A percentile compares a stretch with the other conserved stretches of the same genome.
Conservation (phyloP, 2,888 invertebrate genomes). For the Agrotis exclamationis region DNA sequence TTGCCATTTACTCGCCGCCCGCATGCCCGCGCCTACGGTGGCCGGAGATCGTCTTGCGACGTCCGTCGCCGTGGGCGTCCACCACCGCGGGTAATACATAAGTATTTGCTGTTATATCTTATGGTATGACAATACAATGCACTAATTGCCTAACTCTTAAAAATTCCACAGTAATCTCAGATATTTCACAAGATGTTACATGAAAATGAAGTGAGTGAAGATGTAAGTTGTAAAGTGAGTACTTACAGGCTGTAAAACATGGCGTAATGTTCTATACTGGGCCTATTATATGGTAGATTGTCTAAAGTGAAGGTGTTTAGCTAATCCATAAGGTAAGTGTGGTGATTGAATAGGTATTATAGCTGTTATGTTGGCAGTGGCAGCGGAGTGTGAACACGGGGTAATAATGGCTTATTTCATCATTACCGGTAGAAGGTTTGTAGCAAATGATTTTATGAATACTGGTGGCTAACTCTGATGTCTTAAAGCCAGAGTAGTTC, state of each 20-base stretch:
- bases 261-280: conserved; percentile 22
- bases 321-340: conserved; percentile 8
- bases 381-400: not conserved
- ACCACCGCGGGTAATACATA: too few relatives aligned
- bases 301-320: conserved; percentile 29
- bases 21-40: too few relatives aligned
- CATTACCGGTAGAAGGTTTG: not conserved
- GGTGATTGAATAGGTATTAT: conserved; percentile 10
- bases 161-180: conserved; percentile 12
- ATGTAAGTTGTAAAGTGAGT: conserved; percentile 8
- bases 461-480: too few relatives aligned
- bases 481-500: too few relatives aligned
- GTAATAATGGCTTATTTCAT: not conserved
- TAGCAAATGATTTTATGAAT: not conserved
- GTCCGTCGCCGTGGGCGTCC: too few relatives aligned
- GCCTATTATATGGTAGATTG: conserved; percentile 8
- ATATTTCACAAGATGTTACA: conserved; percentile 36
- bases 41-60: too few relatives aligned
- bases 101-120: too few relatives aligned
- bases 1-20: too few relatives aligned
- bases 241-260: conserved; percentile 19
- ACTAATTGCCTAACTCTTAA: conserved; percentile 12
- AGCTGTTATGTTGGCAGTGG: too few relatives aligned
- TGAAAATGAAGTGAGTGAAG: conserved; percentile 24
- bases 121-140: conserved; percentile 21